Evolutionary conservation across 2,113 vertebrate genomes (phyloP), one percentile per base, ranked within the genome.

Genomic region (Leptosomus discolor): DNA sequence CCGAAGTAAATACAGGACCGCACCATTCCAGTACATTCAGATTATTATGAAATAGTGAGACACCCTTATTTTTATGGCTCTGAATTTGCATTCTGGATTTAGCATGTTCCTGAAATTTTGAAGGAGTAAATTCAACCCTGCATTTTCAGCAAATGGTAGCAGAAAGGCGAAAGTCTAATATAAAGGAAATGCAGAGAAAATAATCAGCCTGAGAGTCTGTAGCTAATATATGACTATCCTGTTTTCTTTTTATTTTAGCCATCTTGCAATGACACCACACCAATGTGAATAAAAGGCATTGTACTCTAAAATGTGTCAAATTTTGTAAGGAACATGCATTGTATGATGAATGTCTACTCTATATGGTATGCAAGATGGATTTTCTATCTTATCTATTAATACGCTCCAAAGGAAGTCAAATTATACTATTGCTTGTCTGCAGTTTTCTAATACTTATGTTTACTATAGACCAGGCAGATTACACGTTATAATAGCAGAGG

Each of bases 11-110:
- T 92, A 68, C 32, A 85, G 24, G 46, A 88, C 16, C 22, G n/a
- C 12, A 88, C 27, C 90, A 80, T 92, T 93, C 32, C 56, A 63
- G 81, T 82, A 70, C 70, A 93, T 88, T 95, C 87, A 94, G 97
- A 96, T 93, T 27, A 75, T 74, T 83, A 37, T 54, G 77, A 94
- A 94, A 94, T 73, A 96, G 61, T 27, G 27, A 92, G 45, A 94
- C 86, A 91, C 12, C 34, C 92, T 96, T 97, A 95, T 95, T 96
- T 97, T 97, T 94, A 92, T 94, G 60, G 54, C 92, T 94, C 21
- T 73, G 74, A 95, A 92, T 96, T 92, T 94, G 24, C 75, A 83
- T 95, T 96, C 78, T 85, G 51, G 37, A 76, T 95, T 96, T 74
- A 69, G 83, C 50, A 32, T 87, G 69, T 88, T 83, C 76, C 89